These are phyloP conservation scores for Tenualosa ilisha DNA, from an alignment of 2,797 vertebrate species.

Conservation along the genomic window DNA sequence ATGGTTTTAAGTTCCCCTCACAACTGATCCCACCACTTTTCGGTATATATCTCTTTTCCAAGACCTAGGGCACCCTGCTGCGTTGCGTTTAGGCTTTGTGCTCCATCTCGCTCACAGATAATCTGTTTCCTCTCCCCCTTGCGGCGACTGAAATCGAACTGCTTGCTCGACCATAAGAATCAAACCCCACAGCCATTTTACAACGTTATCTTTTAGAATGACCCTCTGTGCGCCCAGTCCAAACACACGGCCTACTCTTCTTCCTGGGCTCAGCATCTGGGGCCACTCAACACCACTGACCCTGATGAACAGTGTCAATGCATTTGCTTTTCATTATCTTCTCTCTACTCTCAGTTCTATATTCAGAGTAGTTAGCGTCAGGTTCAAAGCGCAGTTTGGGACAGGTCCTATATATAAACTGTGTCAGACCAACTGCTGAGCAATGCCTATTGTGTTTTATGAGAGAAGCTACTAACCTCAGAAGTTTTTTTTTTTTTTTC, in stretches of 20 bases:
- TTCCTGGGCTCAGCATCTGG: conserved; percentile 52
- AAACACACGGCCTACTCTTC: conserved; percentile 34
- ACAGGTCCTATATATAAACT: conserved; percentile 51
- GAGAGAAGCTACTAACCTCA: neutral
- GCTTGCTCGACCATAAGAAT: conserved; percentile 30
- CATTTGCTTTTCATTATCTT: conserved; percentile 46
- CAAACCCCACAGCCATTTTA: conserved; percentile 42
- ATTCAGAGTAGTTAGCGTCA: conserved; percentile 43
- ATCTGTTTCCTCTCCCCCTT: conserved; percentile 49
- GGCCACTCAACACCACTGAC: conserved; percentile 31
- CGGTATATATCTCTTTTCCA: conserved; percentile 67
- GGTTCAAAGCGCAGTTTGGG: conserved; percentile 42
- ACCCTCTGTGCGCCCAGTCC: neutral
- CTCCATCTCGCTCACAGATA: conserved; percentile 63
- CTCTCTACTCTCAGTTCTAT: conserved; percentile 42
- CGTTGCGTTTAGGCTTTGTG: conserved; percentile 70
- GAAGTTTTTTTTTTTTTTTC: neutral
- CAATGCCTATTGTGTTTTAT: conserved; percentile 34
- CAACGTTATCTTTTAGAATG: conserved; percentile 39
- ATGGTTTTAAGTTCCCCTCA: conserved; percentile 78
- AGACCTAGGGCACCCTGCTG: conserved; percentile 57
- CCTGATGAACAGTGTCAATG: conserved; percentile 50
- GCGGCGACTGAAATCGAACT: conserved; percentile 43
- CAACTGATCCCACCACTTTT: conserved; percentile 69
- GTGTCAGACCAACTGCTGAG: conserved; percentile 27